phyloP scores from a whole-genome alignment of 2,888 invertebrate genomes.

The Mythimna albipuncta region DNA sequence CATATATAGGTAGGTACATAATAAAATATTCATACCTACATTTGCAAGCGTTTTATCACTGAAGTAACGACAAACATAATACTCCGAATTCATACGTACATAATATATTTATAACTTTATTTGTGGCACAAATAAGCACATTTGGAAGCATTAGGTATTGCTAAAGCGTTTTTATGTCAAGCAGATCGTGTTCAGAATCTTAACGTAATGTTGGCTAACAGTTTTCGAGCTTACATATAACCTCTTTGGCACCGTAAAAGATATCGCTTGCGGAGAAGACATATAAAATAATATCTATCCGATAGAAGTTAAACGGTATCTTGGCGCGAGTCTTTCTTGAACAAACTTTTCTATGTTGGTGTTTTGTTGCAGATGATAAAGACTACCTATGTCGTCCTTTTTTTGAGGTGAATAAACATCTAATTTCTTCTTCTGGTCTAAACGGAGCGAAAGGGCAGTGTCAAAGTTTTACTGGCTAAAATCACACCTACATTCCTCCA shows the following conservation, averaged over 20 bases:
- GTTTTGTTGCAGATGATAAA: not conserved
- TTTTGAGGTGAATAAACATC: too few relatives aligned
- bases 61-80: slow-evolving; percentile 45
- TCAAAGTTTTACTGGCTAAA: too few relatives aligned
- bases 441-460: too few relatives aligned
- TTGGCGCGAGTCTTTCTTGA: slow-evolving; percentile 18
- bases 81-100: slow-evolving; percentile 58
- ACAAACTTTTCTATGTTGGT: slow-evolving; percentile 5
- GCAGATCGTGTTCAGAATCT: slow-evolving; percentile 77
- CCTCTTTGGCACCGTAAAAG: slow-evolving; percentile 66
- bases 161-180: slow-evolving; percentile 77
- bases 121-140: slow-evolving; percentile 73
- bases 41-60: slow-evolving; percentile 46
- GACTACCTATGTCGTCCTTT: not conserved
- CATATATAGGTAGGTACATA: too few relatives aligned
- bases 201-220: slow-evolving; percentile 71
- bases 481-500: too few relatives aligned
- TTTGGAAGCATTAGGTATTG: slow-evolving; percentile 74
- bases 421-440: too few relatives aligned
- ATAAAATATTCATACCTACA: slow-evolving; percentile 23
- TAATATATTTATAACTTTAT: slow-evolving; percentile 67
- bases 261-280: slow-evolving; percentile 65
- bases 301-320: slow-evolving; percentile 48
- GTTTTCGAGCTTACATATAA: slow-evolving; percentile 73
- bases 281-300: slow-evolving; percentile 72